Percentiles rank a stretch among this genome's conserved stretches.
phyloP scores from a whole-genome alignment of 2,797 vertebrate genomes.

The Kryptopterus vitreolus region DNA sequence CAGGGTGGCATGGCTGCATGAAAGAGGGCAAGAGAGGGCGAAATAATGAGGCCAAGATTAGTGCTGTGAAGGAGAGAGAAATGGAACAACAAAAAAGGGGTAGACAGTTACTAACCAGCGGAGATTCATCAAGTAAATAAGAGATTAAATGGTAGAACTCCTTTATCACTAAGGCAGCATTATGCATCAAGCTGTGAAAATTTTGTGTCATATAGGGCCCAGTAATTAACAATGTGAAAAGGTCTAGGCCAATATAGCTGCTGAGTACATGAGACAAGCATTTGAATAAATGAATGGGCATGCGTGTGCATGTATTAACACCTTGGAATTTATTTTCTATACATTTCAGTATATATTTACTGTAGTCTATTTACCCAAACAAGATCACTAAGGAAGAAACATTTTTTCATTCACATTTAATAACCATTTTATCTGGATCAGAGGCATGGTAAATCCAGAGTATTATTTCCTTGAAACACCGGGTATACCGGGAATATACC shows the following conservation, averaged over 20 bases:
- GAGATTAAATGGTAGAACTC: slow-evolving; percentile 37
- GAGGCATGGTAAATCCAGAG: not conserved
- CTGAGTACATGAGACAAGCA: slow-evolving; percentile 15
- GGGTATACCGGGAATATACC: not conserved
- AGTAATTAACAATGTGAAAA: slow-evolving; percentile 52
- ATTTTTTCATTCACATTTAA: not conserved
- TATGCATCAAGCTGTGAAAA: slow-evolving; percentile 17
- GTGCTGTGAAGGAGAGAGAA: slow-evolving; percentile 19
- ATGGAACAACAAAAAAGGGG: slow-evolving; percentile 12
- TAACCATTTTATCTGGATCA: not conserved
- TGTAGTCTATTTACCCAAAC: slow-evolving; percentile 52
- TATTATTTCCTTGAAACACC: not conserved
- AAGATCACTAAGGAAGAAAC: slow-evolving; percentile 32
- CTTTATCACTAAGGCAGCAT: slow-evolving; percentile 23
- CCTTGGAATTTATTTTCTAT: slow-evolving; percentile 21
- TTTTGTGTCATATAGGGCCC: slow-evolving; percentile 39
- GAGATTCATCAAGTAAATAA: slow-evolving; percentile 21
- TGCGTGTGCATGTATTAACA: slow-evolving; percentile 24
- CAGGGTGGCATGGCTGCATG: slow-evolving; percentile 65
- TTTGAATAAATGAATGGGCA: not conserved
- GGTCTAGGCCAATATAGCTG: slow-evolving; percentile 12
- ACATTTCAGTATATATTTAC: slow-evolving; percentile 28
- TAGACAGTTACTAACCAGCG: slow-evolving; percentile 24
- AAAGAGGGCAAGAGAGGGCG: not conserved
- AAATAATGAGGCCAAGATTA: slow-evolving; percentile 30